A percentile compares a stretch with the other conserved stretches of the same genome.
Evolutionary conservation across 53 echinoderm and acorn worm genomes (phyloP).

Genomic region (Apostichopus leukothele): DNA sequence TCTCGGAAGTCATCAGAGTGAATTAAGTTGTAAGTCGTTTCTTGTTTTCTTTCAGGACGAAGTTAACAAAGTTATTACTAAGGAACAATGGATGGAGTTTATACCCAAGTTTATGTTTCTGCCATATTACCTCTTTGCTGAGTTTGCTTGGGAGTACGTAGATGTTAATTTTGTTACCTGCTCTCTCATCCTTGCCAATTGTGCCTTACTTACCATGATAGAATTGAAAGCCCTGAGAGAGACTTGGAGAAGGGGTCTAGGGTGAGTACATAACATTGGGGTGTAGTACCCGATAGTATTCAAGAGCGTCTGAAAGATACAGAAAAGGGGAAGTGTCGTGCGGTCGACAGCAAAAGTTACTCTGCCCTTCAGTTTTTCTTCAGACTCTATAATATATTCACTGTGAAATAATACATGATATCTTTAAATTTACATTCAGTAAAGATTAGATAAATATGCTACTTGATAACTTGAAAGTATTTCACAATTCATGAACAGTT

Average conservation of each 20-base stretch:
- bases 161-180: conserved; percentile 79
- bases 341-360: no score
- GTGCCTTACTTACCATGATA: conserved; percentile 89
- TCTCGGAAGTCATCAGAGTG: neutral
- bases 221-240: conserved; percentile 74
- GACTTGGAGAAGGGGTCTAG: conserved; percentile 65
- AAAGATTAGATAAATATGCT: no score
- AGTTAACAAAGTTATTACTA: neutral
- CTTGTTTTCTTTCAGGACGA: conserved; percentile 53
- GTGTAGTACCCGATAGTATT: no score
- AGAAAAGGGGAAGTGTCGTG: no score
- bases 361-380: no score
- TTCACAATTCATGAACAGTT: no score
- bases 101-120: conserved; percentile 85
- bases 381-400: no score
- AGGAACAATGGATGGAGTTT: conserved; percentile 92
- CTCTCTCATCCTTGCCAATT: conserved; percentile 73
- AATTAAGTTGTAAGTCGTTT: neutral
- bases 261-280: conserved; percentile 50
- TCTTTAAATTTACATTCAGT: no score
- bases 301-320: no score
- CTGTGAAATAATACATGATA: no score
- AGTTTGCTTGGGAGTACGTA: conserved; percentile 82
- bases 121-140: conserved; percentile 88
- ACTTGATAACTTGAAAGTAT: no score